These are phyloP conservation scores for Mionectes olivaceus DNA, from an alignment of 2,797 vertebrate genomes.

Conservation along the genomic window DNA sequence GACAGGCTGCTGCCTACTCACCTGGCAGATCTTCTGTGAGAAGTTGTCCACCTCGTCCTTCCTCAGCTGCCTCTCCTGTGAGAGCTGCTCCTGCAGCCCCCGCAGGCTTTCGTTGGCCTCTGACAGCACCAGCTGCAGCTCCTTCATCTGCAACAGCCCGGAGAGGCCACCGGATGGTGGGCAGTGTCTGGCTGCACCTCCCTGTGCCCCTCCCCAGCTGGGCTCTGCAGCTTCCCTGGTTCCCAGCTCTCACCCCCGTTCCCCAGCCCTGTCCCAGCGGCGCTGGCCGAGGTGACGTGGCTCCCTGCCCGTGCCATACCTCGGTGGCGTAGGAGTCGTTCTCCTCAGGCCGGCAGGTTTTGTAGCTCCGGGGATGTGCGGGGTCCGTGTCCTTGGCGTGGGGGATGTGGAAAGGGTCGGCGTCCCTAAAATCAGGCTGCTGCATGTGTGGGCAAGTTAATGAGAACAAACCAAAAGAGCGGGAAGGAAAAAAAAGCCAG, in stretches of 20 bases:
- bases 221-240: background rate
- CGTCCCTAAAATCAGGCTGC: conserved; percentile 94
- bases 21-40: conserved; percentile 86
- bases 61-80: conserved; percentile 84
- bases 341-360: conserved; percentile 79
- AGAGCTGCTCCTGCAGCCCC: conserved; percentile 84
- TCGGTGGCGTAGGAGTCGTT: conserved; percentile 82
- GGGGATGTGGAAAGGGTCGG: conserved; percentile 74
- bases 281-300: rapidly evolving
- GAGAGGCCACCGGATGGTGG: background rate
- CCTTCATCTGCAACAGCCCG: conserved; percentile 76
- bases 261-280: background rate
- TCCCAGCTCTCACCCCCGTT: rapidly evolving
- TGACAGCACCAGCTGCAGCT: conserved; percentile 81
- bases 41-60: conserved; percentile 83
- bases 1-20: conserved; percentile 33
- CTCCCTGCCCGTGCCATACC: conserved; percentile 72
- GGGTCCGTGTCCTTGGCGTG: conserved; percentile 75
- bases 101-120: conserved; percentile 83
- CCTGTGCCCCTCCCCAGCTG: rapidly evolving
- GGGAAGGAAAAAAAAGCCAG: conserved; percentile 74
- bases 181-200: background rate
- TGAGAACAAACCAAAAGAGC: conserved; percentile 79
- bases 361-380: conserved; percentile 79
- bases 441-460: conserved; percentile 86